Conservation (phyloP, 1,140 invertebrate species). For the Scaptomyza montana region DNA sequence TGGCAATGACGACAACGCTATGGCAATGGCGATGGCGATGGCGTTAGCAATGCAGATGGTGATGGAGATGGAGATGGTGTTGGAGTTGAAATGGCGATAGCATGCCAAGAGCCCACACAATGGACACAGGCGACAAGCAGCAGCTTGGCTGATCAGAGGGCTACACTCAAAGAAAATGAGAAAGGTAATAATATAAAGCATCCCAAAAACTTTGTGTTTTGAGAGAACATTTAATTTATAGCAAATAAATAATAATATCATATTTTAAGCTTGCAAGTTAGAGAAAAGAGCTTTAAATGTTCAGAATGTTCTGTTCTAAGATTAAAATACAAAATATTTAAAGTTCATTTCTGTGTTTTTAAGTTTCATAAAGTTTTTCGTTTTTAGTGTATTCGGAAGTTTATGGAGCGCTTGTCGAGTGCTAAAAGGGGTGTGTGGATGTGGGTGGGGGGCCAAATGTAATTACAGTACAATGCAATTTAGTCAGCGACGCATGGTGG, state of each 20-base stretch:
- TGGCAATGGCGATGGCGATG: constrained; percentile 26
- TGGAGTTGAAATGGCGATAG: constrained; percentile 32
- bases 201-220: too few relatives aligned
- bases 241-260: too few relatives aligned
- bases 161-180: constrained; percentile 3
- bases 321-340: too few relatives aligned
- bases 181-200: too few relatives aligned
- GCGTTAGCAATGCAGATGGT: constrained; percentile 1
- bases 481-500: constrained; percentile 56
- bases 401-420: constrained; percentile 24
- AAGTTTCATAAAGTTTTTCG: neutral
- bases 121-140: constrained; percentile 45
- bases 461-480: constrained; percentile 82
- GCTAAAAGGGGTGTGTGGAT: constrained; percentile 27
- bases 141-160: constrained; percentile 12
- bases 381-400: constrained; percentile 23
- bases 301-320: too few relatives aligned
- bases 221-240: too few relatives aligned
- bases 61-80: constrained; percentile 1
- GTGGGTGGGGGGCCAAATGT: constrained; percentile 50
- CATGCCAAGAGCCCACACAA: constrained; percentile 62
- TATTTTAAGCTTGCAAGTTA: too few relatives aligned
- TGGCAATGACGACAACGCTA: constrained; percentile 8
- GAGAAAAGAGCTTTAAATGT: too few relatives aligned
- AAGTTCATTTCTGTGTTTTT: too few relatives aligned